Percentiles rank a stretch among this genome's conserved stretches.
These are phyloP conservation scores for Hyperoplus immaculatus DNA, from an alignment of 2,797 vertebrate genomes.

Conservation along the genomic window DNA sequence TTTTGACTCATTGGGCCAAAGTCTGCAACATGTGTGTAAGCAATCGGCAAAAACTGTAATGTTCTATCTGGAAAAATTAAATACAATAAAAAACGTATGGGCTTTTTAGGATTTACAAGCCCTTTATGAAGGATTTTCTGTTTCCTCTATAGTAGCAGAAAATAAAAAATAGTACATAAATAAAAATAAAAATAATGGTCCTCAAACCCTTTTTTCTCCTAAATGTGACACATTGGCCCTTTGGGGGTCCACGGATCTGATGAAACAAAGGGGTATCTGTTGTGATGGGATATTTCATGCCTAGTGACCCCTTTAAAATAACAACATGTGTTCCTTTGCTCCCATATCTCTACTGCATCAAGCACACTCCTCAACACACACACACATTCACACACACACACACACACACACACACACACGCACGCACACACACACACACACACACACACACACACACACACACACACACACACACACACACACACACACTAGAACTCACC, in stretches of 20 bases:
- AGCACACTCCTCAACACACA: slow-evolving; percentile 1
- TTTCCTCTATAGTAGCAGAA: neutral
- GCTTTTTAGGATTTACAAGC: neutral
- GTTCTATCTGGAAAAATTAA: too few species aligned
- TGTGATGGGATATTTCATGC: slow-evolving; percentile 4
- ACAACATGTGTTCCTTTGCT: slow-evolving; percentile 22
- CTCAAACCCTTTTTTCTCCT: neutral
- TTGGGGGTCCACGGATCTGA: neutral
- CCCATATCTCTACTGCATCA: neutral
- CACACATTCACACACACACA: neutral
- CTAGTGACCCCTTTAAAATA: slow-evolving; percentile 40
- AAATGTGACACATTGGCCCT: neutral
- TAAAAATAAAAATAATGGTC: neutral
- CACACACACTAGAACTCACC: neutral
- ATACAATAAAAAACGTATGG: too few species aligned
- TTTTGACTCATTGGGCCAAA: too few species aligned
- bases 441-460: neutral
- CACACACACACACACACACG: neutral
- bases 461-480: neutral
- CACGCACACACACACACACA: neutral
- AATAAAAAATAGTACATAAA: too few species aligned
- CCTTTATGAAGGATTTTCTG: neutral
- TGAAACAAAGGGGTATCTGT: slow-evolving; percentile 50
- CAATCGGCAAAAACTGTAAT: too few species aligned
- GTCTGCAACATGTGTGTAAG: too few species aligned